Evolutionary conservation across 2,888 invertebrate genomes (phyloP).

Genomic region (Xylota sylvarum): DNA sequence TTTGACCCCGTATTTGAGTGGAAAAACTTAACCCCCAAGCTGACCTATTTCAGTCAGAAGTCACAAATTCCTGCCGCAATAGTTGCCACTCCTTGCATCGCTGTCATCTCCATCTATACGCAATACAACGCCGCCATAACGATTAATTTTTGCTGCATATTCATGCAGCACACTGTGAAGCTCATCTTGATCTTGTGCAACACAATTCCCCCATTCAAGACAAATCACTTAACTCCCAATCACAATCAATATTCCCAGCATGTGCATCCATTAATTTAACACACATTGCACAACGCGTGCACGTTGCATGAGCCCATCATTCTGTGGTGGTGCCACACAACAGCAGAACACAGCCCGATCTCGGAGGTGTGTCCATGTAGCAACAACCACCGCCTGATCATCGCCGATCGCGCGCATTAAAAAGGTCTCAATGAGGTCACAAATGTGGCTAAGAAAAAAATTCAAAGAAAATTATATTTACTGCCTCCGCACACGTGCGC

Average conservation of each 20-base stretch:
- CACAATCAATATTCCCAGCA: slow-evolving; percentile 76
- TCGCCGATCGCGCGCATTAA: slow-evolving; percentile 62
- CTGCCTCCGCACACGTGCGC: slow-evolving; percentile 64
- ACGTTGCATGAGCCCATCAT: slow-evolving; percentile 43
- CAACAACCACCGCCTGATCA: slow-evolving; percentile 54
- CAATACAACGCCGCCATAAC: slow-evolving; percentile 49
- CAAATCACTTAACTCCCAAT: slow-evolving; percentile 75
- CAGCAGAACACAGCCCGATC: not conserved
- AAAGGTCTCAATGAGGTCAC: slow-evolving; percentile 76
- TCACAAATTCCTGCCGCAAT: slow-evolving; percentile 14
- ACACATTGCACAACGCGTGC: slow-evolving; percentile 65
- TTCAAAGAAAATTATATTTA: slow-evolving; percentile 35
- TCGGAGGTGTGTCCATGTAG: slow-evolving; percentile 73
- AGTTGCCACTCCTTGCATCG: slow-evolving; percentile 24
- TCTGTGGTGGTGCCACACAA: slow-evolving; percentile 7
- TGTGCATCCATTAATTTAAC: slow-evolving; percentile 76
- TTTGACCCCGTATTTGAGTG: too few relatives aligned
- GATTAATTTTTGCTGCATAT: slow-evolving; percentile 57
- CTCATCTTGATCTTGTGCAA: slow-evolving; percentile 70
- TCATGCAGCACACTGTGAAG: slow-evolving; percentile 37
- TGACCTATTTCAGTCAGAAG: not conserved
- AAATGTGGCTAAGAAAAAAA: slow-evolving; percentile 47
- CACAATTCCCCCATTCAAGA: slow-evolving; percentile 63
- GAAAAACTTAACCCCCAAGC: not conserved
- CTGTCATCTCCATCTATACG: slow-evolving; percentile 24